Conservation (phyloP, 2,113 vertebrate genomes). For the Coracopsis vasa region DNA sequence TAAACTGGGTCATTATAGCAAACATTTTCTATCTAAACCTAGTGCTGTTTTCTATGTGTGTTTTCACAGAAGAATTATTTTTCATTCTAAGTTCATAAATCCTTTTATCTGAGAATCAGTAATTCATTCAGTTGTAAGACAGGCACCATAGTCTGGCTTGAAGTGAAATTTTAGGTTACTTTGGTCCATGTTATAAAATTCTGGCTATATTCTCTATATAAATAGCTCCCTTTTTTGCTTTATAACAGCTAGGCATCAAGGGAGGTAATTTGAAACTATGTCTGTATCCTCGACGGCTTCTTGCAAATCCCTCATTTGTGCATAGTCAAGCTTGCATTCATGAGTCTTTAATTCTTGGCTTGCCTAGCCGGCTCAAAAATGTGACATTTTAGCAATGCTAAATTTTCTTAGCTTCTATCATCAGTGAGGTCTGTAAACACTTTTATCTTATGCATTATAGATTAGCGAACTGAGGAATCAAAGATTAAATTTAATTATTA, state of each 20-base stretch:
- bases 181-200: not conserved
- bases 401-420: not conserved
- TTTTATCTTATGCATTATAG: not conserved
- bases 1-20: not conserved
- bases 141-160: not conserved
- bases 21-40: not conserved
- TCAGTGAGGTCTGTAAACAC: not conserved
- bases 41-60: not conserved
- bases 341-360: not conserved
- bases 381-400: not conserved
- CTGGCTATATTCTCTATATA: not conserved
- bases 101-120: not conserved
- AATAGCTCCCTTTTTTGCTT: not conserved
- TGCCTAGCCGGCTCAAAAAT: not conserved
- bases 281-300: rapidly evolving
- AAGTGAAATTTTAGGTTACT: not conserved
- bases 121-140: not conserved
- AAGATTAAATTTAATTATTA: not conserved
- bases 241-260: not conserved
- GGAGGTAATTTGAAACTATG: not conserved
- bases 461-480: not conserved
- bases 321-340: not conserved
- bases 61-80: not conserved
- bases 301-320: not conserved
- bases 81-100: not conserved